phyloP scores from a whole-genome alignment of 2,888 invertebrate species.

The Torymus auratus region DNA sequence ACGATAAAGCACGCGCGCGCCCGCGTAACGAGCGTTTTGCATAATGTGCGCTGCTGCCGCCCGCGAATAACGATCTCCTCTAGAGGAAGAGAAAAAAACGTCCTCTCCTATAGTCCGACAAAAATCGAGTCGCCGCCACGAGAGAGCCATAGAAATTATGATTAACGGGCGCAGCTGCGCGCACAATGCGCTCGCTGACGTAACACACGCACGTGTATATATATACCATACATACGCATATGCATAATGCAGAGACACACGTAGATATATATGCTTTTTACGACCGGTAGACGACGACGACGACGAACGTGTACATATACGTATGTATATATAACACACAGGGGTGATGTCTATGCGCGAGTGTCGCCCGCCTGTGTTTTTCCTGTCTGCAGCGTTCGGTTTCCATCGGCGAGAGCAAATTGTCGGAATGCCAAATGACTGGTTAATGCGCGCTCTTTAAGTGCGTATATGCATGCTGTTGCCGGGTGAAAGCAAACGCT shows the following conservation, averaged over 20 bases:
- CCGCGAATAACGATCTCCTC: neutral
- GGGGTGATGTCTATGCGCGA: no score
- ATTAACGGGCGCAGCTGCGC: conserved; percentile 35
- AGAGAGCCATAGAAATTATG: conserved; percentile 16
- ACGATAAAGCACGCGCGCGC: conserved; percentile 26
- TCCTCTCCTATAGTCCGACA: neutral
- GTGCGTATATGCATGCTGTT: neutral
- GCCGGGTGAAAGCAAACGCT: conserved; percentile 1
- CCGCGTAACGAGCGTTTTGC: conserved; percentile 29
- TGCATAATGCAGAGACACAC: no score
- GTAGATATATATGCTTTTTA: no score
- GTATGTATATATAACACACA: no score
- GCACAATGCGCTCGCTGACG: conserved; percentile 33
- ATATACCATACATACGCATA: neutral
- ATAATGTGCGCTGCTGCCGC: neutral
- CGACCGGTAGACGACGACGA: no score
- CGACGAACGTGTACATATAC: no score
- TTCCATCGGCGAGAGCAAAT: conserved; percentile 18
- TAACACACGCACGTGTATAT: conserved; percentile 4
- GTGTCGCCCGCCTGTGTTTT: no score
- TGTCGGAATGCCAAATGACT: conserved; percentile 19
- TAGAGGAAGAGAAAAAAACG: no score
- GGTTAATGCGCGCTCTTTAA: neutral
- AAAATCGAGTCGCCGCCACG: neutral
- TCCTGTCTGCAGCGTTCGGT: neutral